Conservation (phyloP, 2,797 vertebrate species). For the Synaphobranchus kaupii region DNA sequence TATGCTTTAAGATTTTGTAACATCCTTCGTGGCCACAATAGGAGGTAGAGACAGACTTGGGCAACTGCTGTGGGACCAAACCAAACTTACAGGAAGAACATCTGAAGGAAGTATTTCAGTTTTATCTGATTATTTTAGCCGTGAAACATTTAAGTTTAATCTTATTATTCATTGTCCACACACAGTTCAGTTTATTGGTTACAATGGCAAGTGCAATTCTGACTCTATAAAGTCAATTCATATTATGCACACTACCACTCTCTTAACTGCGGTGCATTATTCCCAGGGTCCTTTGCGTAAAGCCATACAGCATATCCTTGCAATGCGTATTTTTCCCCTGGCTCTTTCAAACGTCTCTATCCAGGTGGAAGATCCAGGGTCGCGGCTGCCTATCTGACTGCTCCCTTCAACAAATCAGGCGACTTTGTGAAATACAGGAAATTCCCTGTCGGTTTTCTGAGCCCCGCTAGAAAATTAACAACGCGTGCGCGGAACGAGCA, state of each 20-base stretch:
- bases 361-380: background rate
- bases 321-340: background rate
- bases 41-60: background rate
- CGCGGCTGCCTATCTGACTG: conserved; percentile 12
- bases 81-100: background rate
- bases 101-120: conserved; percentile 3
- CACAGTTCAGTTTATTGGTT: background rate
- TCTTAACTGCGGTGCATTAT: background rate
- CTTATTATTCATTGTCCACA: background rate
- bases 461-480: background rate
- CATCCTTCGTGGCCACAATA: background rate
- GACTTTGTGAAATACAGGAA: conserved; percentile 53
- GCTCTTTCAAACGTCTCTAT: too few species aligned
- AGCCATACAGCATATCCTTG: background rate
- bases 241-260: background rate
- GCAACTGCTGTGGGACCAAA: background rate
- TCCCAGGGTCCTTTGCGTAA: background rate
- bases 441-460: conserved; percentile 26
- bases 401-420: conserved; percentile 35
- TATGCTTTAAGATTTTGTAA: background rate
- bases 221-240: background rate
- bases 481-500: background rate
- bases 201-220: background rate
- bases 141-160: background rate
- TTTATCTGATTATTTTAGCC: background rate